These are phyloP conservation scores for Pararge aegeria DNA, from an alignment of 1,140 invertebrate genomes.

Conservation along the genomic window DNA sequence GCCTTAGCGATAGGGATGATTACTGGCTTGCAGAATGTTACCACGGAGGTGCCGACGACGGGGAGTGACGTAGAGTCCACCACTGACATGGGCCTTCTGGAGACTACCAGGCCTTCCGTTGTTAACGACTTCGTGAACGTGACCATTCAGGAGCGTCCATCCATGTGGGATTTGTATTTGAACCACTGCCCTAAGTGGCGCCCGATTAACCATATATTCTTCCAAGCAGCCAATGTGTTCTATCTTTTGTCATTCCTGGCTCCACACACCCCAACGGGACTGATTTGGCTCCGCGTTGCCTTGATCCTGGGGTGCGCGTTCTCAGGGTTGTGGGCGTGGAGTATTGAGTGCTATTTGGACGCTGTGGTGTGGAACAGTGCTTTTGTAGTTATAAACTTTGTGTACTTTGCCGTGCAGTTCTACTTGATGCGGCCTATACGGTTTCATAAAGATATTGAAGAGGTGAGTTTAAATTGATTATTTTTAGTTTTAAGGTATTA, in stretches of 20 bases:
- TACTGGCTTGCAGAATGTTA: conserved; percentile 67
- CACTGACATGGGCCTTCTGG: conserved; percentile 58
- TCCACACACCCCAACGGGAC: conserved; percentile 88
- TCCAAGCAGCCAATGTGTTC: conserved; percentile 91
- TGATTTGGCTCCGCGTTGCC: conserved; percentile 88
- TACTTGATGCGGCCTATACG: conserved; percentile 90
- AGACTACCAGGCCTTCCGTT: conserved; percentile 49
- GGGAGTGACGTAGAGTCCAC: conserved; percentile 53
- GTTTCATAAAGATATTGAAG: conserved; percentile 92
- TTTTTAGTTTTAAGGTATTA: background rate
- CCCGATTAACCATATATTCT: conserved; percentile 86
- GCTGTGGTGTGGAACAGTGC: conserved; percentile 92
- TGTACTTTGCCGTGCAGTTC: conserved; percentile 89
- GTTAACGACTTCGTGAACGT: conserved; percentile 60
- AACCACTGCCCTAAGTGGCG: conserved; percentile 81
- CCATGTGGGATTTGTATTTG: conserved; percentile 72
- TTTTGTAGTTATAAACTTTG: conserved; percentile 90
- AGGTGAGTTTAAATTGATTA: conserved; percentile 79
- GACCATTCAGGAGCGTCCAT: conserved; percentile 60
- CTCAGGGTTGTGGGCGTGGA: conserved; percentile 90
- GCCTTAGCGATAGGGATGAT: conserved; percentile 74
- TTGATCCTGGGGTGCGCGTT: conserved; percentile 89
- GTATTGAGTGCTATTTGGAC: conserved; percentile 91
- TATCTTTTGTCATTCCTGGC: conserved; percentile 90
- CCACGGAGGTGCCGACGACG: conserved; percentile 51